phyloP scores from a whole-genome alignment of 1,140 invertebrate genomes.

The Branchinecta lynchi region DNA sequence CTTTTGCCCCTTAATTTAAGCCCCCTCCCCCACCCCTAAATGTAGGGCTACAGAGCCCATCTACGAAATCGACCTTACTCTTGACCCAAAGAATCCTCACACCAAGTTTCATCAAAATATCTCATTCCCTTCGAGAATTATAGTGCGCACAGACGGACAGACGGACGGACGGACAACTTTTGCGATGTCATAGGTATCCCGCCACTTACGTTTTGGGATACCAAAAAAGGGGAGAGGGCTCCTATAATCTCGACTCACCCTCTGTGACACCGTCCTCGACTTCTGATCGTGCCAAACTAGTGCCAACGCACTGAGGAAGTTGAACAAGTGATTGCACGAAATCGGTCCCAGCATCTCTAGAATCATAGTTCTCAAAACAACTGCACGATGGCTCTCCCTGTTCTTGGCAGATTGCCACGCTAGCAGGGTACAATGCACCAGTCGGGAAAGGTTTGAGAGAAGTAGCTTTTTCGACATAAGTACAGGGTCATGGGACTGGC shows the following conservation, averaged over 20 bases:
- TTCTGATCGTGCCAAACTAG: constrained; percentile 71
- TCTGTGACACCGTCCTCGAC: constrained; percentile 12
- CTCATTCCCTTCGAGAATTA: too few relatives aligned
- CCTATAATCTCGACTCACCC: not conserved
- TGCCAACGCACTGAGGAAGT: constrained; percentile 68
- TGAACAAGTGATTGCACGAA: constrained; percentile 62
- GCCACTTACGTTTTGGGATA: too few relatives aligned
- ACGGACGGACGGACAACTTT: too few relatives aligned
- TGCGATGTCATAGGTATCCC: too few relatives aligned
- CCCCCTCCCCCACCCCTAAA: too few relatives aligned
- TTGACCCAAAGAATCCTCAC: too few relatives aligned
- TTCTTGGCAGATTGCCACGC: constrained; percentile 57
- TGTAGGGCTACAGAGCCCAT: too few relatives aligned
- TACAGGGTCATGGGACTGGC: constrained; percentile 30
- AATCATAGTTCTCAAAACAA: constrained; percentile 57
- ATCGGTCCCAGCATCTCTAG: constrained; percentile 74
- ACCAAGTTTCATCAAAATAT: too few relatives aligned
- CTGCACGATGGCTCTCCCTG: constrained; percentile 33
- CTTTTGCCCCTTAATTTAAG: too few relatives aligned
- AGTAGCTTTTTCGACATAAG: constrained; percentile 51
- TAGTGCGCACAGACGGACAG: too few relatives aligned
- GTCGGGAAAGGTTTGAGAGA: constrained; percentile 59
- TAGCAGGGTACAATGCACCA: constrained; percentile 57
- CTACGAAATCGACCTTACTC: too few relatives aligned
- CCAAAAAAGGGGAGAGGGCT: too few relatives aligned